Percentiles rank a stretch among this genome's conserved stretches.
phyloP scores from a whole-genome alignment of 2,888 invertebrate species.

The Dolichopus griseipennis region DNA sequence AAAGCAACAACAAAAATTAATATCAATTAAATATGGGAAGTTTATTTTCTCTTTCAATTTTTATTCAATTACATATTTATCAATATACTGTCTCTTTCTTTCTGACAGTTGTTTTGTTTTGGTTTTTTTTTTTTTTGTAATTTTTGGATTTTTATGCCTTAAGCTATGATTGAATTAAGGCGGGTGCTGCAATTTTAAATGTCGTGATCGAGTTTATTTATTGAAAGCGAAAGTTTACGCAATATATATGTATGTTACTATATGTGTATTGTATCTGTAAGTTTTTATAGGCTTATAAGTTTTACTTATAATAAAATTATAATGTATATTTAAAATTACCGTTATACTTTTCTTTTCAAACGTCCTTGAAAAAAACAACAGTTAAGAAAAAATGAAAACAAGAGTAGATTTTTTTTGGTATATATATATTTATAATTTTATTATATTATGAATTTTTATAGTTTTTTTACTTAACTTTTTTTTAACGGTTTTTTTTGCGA shows the following conservation, averaged over 20 bases:
- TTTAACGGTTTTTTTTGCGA: too few relatives aligned
- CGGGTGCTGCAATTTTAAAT: not conserved
- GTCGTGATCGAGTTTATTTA: not conserved
- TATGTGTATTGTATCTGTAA: not conserved
- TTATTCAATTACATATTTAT: not conserved
- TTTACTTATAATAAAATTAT: not conserved
- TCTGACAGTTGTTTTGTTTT: not conserved
- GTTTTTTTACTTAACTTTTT: too few relatives aligned
- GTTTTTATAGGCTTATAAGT: not conserved
- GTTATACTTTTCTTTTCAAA: not conserved
- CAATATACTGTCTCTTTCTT: not conserved
- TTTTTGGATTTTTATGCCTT: not conserved
- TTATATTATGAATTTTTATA: too few relatives aligned
- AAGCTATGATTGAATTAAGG: not conserved
- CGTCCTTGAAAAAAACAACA: not conserved
- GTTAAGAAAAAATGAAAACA: not conserved
- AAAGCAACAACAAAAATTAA: not conserved
- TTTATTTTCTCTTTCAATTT: not conserved
- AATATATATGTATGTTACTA: not conserved
- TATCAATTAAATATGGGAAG: not conserved
- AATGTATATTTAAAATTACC: not conserved
- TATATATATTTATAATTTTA: too few relatives aligned
- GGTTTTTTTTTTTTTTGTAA: not conserved
- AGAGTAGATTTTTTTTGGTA: too few relatives aligned
- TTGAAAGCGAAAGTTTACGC: slow-evolving; percentile 4